Conservation (phyloP, 37 sponge, comb jelly and placozoan species). For the Cladorhizidae sp. region DNA sequence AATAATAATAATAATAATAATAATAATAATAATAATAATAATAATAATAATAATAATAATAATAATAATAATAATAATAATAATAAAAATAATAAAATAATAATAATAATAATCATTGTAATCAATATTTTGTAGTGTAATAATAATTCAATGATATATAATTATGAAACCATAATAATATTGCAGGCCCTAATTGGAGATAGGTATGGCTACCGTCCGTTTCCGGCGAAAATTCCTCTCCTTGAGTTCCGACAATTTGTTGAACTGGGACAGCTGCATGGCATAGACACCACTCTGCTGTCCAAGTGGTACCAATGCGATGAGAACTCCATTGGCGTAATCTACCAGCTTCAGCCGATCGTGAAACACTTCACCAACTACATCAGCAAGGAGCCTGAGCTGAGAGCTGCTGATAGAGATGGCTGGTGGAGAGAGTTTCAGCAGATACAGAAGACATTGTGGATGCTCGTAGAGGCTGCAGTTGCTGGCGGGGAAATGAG, state of each 20-base stretch:
- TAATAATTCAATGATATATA: no score
- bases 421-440: constrained; percentile 52
- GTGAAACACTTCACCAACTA: constrained; percentile 39
- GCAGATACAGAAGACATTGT: constrained; percentile 20
- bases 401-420: constrained; percentile 6
- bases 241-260: constrained; percentile 26
- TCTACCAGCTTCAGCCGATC: constrained; percentile 67
- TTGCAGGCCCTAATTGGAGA: constrained; percentile 70
- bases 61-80: no score
- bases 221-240: constrained; percentile 56
- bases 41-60: no score
- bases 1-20: no score
- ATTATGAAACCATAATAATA: background rate
- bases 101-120: no score
- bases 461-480: constrained; percentile 13
- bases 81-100: no score
- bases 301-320: constrained; percentile 63
- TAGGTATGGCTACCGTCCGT: constrained; percentile 77
- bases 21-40: no score
- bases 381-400: background rate
- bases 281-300: constrained; percentile 28
- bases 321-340: constrained; percentile 43
- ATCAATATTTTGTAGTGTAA: no score
- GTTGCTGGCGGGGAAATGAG: constrained; percentile 15
- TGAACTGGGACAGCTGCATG: background rate